These are phyloP conservation scores for Meda fulgida DNA, from an alignment of 2,797 vertebrate genomes.

Conservation along the genomic window DNA sequence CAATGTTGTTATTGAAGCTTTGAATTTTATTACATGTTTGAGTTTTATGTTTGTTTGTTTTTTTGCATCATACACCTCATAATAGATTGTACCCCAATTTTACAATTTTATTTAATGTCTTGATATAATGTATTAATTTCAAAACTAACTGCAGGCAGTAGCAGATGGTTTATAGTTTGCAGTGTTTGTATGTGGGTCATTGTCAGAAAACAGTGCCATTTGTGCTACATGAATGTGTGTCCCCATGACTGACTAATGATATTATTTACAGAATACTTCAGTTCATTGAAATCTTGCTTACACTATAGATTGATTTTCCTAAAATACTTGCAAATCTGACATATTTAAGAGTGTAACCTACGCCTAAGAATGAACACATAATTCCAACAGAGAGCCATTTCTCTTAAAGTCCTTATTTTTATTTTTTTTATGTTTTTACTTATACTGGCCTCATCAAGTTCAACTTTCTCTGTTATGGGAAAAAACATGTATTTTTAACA, in stretches of 20 bases:
- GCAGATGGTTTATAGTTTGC: conserved; percentile 36
- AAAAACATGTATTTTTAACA: not conserved
- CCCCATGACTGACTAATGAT: conserved; percentile 11
- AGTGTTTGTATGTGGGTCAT: conserved; percentile 40
- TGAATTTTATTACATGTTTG: not conserved
- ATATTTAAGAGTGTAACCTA: too few species aligned
- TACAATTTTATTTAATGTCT: not conserved
- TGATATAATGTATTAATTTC: conserved; percentile 15
- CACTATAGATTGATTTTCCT: not conserved
- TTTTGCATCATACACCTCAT: not conserved
- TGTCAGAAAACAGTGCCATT: conserved; percentile 37
- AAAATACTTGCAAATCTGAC: too few species aligned
- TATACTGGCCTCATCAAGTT: not conserved
- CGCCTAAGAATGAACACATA: too few species aligned
- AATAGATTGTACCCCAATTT: conserved; percentile 2
- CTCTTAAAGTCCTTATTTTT: not conserved
- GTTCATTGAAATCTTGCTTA: too few species aligned
- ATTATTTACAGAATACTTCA: not conserved
- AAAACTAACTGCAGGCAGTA: conserved; percentile 23
- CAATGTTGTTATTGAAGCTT: not conserved
- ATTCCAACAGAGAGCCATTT: not conserved
- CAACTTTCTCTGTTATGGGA: not conserved
- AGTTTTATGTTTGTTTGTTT: not conserved
- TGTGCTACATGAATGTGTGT: conserved; percentile 10
- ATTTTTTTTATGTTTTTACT: not conserved